These are phyloP conservation scores for Struthidea cinerea DNA, from an alignment of 2,113 vertebrate genomes.

Conservation along the genomic window DNA sequence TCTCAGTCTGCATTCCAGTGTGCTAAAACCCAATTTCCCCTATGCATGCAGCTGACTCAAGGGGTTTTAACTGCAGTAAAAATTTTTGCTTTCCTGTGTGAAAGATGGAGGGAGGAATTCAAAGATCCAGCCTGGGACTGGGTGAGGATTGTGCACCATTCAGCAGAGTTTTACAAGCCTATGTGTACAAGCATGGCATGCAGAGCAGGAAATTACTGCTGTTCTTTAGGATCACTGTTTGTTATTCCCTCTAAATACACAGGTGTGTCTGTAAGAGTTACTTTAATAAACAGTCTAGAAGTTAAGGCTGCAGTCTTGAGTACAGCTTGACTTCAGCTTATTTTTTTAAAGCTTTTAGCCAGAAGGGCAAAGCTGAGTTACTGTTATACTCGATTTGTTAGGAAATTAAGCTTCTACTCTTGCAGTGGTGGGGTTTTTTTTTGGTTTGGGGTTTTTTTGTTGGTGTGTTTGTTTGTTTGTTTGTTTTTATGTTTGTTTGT, in stretches of 20 bases:
- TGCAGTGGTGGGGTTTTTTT: background rate
- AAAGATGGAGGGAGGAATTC: background rate
- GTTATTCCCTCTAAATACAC: background rate
- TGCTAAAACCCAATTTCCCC: background rate
- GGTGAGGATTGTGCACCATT: background rate
- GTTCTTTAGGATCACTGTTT: background rate
- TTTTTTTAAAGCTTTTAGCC: background rate
- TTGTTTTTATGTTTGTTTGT: background rate
- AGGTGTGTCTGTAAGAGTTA: background rate
- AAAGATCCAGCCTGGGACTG: background rate
- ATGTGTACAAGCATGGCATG: background rate
- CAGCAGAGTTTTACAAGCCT: background rate
- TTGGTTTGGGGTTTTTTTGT: background rate
- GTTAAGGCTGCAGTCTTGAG: background rate
- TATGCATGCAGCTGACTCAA: background rate
- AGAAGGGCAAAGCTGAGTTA: background rate
- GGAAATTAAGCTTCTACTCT: background rate
- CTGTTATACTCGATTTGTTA: background rate
- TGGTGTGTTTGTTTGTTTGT: background rate
- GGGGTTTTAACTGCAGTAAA: background rate
- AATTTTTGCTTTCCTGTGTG: background rate
- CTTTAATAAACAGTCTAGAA: background rate
- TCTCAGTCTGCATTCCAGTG: background rate
- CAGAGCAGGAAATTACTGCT: background rate
- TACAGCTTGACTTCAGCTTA: background rate